Percentiles rank a stretch among this genome's conserved stretches.
Conservation (phyloP, 1,140 invertebrate genomes). For the Bombus waltoni region DNA sequence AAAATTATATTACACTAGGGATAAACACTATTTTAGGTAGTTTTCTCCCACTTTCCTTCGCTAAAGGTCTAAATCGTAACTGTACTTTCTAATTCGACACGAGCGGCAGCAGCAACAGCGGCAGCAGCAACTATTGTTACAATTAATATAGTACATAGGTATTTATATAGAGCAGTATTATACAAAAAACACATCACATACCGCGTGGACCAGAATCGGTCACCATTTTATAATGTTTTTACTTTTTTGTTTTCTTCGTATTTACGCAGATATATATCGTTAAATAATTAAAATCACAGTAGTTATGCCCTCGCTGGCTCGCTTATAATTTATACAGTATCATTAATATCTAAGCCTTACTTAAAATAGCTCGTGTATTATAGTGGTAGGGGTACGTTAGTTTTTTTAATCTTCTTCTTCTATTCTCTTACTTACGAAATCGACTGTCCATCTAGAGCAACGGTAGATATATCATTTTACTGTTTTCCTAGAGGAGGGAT, state of each 20-base stretch:
- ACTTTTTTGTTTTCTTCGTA: constrained; percentile 67
- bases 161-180: constrained; percentile 82
- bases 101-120: constrained; percentile 76
- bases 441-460: constrained; percentile 64
- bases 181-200: constrained; percentile 84
- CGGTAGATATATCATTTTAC: constrained; percentile 52
- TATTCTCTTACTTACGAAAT: constrained; percentile 54
- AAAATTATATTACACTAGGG: constrained; percentile 81
- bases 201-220: constrained; percentile 74
- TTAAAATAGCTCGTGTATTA: constrained; percentile 77
- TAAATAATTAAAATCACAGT: constrained; percentile 84
- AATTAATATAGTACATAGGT: constrained; percentile 81
- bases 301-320: constrained; percentile 82
- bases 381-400: constrained; percentile 64
- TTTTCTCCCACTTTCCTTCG: constrained; percentile 62
- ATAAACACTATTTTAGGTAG: constrained; percentile 73
- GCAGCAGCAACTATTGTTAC: constrained; percentile 78
- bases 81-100: constrained; percentile 68
- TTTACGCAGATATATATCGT: constrained; percentile 79
- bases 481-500: constrained; percentile 59
- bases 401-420: constrained; percentile 41
- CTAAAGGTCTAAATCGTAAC: constrained; percentile 65
- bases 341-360: constrained; percentile 79
- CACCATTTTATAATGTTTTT: constrained; percentile 72
- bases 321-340: constrained; percentile 81